These are phyloP conservation scores for Odontesthes bonariensis DNA, from an alignment of 2,113 vertebrate genomes.

Conservation along the genomic window DNA sequence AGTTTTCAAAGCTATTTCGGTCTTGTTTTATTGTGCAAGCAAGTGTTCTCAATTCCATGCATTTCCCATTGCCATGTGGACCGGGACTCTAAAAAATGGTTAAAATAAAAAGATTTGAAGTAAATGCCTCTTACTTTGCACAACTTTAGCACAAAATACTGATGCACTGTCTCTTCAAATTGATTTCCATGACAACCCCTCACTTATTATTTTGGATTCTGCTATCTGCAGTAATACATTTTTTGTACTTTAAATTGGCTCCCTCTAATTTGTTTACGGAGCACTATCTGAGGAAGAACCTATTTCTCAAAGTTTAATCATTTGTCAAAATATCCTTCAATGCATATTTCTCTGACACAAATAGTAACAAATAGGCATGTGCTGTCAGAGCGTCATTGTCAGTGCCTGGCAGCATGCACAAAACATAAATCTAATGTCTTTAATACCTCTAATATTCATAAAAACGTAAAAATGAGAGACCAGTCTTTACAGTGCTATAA, in stretches of 20 bases:
- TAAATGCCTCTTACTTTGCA: too few relatives aligned
- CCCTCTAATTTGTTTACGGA: background rate
- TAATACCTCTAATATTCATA: background rate
- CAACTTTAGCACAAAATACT: background rate
- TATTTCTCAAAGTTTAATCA: background rate
- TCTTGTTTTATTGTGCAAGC: too few relatives aligned
- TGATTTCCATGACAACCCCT: conserved; percentile 26
- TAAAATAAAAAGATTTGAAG: too few relatives aligned
- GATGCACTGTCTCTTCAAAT: conserved; percentile 1
- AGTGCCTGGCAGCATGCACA: too few relatives aligned
- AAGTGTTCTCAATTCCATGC: too few relatives aligned
- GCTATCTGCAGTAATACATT: conserved; percentile 15
- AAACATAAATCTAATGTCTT: conserved; percentile 2
- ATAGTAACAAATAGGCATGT: too few relatives aligned
- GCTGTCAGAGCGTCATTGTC: too few relatives aligned
- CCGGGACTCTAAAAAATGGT: too few relatives aligned
- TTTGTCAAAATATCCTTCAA: background rate
- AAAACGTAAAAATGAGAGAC: background rate
- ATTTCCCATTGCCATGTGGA: too few relatives aligned
- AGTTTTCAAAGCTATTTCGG: too few relatives aligned
- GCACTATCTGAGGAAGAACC: background rate
- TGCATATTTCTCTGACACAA: conserved; percentile 4
- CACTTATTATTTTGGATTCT: conserved; percentile 5
- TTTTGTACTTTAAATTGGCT: background rate
- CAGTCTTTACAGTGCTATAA: background rate